Conservation (phyloP, 2,797 vertebrate genomes). For the Cossypha caffra region DNA sequence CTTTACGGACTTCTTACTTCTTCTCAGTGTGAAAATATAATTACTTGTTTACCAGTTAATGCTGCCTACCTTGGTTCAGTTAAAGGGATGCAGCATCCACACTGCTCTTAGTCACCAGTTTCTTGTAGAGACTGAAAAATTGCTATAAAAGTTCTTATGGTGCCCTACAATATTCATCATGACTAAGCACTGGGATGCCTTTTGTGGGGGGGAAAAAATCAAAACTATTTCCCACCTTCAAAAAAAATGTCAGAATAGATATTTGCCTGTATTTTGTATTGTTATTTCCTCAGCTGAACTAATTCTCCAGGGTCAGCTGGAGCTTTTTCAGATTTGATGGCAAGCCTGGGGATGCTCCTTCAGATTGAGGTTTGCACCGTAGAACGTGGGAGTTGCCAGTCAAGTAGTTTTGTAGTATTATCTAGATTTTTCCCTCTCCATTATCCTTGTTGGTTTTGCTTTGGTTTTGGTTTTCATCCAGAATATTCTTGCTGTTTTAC, state of each 20-base stretch:
- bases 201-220: background rate
- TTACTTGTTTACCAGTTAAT: background rate
- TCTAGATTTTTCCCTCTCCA: background rate
- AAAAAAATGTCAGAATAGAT: background rate
- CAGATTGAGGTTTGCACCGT: conserved; percentile 8
- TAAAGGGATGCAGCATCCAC: background rate
- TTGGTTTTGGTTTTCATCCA: background rate
- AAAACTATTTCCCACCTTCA: background rate
- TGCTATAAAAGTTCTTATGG: background rate
- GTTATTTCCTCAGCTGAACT: conserved; percentile 7
- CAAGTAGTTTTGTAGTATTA: background rate
- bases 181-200: background rate
- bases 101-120: background rate
- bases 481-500: background rate
- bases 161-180: background rate
- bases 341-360: background rate
- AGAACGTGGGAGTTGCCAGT: background rate
- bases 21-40: background rate
- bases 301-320: background rate
- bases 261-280: background rate
- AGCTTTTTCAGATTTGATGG: background rate
- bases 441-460: background rate
- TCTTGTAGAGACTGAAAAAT: background rate
- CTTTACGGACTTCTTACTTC: background rate
- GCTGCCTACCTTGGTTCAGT: background rate